A percentile compares a stretch with the other conserved stretches of the same genome.
These are phyloP conservation scores for Seladonia tumulorum DNA, from an alignment of 2,888 invertebrate genomes.

Conservation along the genomic window DNA sequence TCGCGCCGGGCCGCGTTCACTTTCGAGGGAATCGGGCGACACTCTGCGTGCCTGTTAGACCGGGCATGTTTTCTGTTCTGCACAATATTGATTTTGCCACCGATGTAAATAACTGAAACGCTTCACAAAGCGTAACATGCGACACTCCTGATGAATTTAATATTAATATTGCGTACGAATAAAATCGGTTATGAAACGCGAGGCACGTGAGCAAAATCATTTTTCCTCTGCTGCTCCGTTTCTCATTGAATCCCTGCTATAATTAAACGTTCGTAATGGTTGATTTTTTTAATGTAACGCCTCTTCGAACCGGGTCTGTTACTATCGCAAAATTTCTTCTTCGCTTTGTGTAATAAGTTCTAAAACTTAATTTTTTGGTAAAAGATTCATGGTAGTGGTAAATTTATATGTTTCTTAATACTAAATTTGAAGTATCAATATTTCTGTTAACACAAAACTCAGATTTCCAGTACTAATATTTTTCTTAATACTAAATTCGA, in stretches of 20 bases:
- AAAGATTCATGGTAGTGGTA: not conserved
- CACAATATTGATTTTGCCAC: slow-evolving; percentile 5
- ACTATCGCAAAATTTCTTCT: not conserved
- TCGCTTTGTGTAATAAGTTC: not conserved
- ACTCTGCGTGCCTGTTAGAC: not conserved
- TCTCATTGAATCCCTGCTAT: not conserved
- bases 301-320: not conserved
- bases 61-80: not conserved
- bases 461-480: too few species aligned
- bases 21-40: not conserved
- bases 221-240: not conserved
- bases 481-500: not conserved
- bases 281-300: not conserved
- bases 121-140: not conserved
- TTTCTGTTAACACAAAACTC: not conserved
- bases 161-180: not conserved
- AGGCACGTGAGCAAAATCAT: not conserved
- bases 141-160: not conserved
- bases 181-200: not conserved
- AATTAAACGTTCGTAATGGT: not conserved
- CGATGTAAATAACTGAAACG: slow-evolving; percentile 6
- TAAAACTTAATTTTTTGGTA: not conserved
- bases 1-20: not conserved
- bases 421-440: not conserved
- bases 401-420: too few species aligned